phyloP scores from a whole-genome alignment of 2,113 vertebrate species.

The Camelus dromedarius region DNA sequence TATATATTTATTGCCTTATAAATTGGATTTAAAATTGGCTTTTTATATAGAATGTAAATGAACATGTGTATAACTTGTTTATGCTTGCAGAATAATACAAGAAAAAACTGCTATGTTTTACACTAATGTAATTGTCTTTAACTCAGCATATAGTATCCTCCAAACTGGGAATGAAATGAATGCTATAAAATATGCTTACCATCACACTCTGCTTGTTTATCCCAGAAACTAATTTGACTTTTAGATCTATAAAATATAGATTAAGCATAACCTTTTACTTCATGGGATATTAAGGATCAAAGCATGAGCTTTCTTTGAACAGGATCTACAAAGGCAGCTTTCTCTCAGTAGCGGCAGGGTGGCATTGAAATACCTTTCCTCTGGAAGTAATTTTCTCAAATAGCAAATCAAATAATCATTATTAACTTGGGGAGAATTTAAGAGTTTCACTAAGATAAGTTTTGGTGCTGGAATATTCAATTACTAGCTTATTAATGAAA shows the following conservation, averaged over 20 bases:
- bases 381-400: conserved; percentile 72
- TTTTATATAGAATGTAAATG: conserved; percentile 88
- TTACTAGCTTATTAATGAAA: conserved; percentile 48
- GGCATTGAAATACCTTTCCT: conserved; percentile 58
- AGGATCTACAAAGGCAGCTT: conserved; percentile 77
- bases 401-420: conserved; percentile 66
- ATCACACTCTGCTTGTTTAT: conserved; percentile 76
- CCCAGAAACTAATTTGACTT: conserved; percentile 79
- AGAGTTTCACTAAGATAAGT: conserved; percentile 50
- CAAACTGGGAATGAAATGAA: conserved; percentile 67
- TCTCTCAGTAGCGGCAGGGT: conserved; percentile 65
- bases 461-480: conserved; percentile 37
- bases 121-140: conserved; percentile 84
- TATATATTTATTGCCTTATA: conserved; percentile 84
- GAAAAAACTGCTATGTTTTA: conserved; percentile 77
- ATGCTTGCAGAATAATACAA: conserved; percentile 82
- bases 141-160: conserved; percentile 77
- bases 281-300: conserved; percentile 81
- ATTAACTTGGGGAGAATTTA: conserved; percentile 67
- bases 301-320: conserved; percentile 77
- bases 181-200: conserved; percentile 69
- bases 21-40: conserved; percentile 84
- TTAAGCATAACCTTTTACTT: conserved; percentile 83
- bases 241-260: conserved; percentile 84
- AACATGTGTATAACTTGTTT: conserved; percentile 87